Evolutionary conservation across 2,113 vertebrate genomes (phyloP).

Genomic region (Murina feae): DNA sequence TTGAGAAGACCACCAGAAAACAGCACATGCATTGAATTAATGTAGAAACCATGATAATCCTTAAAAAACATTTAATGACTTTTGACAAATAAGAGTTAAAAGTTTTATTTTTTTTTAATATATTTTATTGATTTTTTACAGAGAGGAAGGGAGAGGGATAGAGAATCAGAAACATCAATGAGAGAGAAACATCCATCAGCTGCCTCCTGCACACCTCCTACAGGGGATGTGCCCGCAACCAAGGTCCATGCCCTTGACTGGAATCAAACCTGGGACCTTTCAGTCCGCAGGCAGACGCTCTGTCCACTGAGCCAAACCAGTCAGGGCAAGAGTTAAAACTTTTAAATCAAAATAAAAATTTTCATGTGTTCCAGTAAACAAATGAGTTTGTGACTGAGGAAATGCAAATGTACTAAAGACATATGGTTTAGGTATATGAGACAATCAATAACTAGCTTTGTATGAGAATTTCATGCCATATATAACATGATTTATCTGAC

Average conservation of each 20-base stretch:
- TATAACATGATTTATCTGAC: background rate
- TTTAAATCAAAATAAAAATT: background rate
- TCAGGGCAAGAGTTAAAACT: constrained; percentile 17
- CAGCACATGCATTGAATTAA: constrained; percentile 5
- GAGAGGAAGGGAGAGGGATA: too few relatives aligned
- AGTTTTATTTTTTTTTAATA: too few relatives aligned
- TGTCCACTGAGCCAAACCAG: too few relatives aligned
- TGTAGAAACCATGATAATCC: background rate
- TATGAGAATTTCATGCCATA: background rate
- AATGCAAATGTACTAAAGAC: background rate
- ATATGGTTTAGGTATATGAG: background rate
- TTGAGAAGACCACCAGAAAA: background rate
- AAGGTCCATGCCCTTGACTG: too few relatives aligned
- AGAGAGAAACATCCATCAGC: too few relatives aligned
- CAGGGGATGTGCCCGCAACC: too few relatives aligned
- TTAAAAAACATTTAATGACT: background rate
- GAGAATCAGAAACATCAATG: too few relatives aligned
- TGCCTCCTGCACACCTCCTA: too few relatives aligned
- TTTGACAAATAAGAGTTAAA: constrained; percentile 23
- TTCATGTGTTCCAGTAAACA: background rate
- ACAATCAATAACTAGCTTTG: background rate
- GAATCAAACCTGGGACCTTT: too few relatives aligned
- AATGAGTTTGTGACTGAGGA: background rate
- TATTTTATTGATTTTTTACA: too few relatives aligned
- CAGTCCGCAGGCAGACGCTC: too few relatives aligned